phyloP scores from a whole-genome alignment of 2,888 invertebrate species.

The Hedychridium roseum region DNA sequence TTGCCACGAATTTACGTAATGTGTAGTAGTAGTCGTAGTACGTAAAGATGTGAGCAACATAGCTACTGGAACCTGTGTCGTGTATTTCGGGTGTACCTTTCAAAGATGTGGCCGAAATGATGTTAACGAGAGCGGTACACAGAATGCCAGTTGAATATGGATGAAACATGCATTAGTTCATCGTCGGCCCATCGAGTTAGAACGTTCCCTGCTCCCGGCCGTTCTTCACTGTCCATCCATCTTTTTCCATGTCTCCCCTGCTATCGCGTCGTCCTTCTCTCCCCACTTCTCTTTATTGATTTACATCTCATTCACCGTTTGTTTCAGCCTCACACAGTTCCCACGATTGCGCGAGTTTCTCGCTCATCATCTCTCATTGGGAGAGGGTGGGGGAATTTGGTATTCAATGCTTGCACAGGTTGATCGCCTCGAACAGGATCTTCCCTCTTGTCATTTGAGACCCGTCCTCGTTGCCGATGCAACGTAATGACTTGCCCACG shows the following conservation, averaged over 20 bases:
- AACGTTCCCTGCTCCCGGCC: constrained; percentile 20
- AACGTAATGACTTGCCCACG: constrained; percentile 42
- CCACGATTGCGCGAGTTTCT: no score
- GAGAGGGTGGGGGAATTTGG: constrained; percentile 47
- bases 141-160: constrained; percentile 37
- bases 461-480: constrained; percentile 21
- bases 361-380: background rate
- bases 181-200: constrained; percentile 46
- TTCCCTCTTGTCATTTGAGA: constrained; percentile 19
- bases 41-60: no score
- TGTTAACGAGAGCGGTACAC: constrained; percentile 25
- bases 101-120: constrained; percentile 1
- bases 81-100: background rate
- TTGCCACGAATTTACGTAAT: no score
- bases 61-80: background rate
- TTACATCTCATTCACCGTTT: no score
- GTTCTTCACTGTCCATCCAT: background rate
- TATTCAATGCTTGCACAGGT: constrained; percentile 52
- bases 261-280: constrained; percentile 4
- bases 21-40: no score
- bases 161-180: constrained; percentile 52
- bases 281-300: background rate
- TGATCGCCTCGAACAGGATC: constrained; percentile 48
- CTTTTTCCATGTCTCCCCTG: no score
- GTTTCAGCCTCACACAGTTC: no score